A percentile compares a stretch with the other conserved stretches of the same genome.
Evolutionary conservation across 2,797 vertebrate species (phyloP).

Genomic region (Acestrorhynchus altus): DNA sequence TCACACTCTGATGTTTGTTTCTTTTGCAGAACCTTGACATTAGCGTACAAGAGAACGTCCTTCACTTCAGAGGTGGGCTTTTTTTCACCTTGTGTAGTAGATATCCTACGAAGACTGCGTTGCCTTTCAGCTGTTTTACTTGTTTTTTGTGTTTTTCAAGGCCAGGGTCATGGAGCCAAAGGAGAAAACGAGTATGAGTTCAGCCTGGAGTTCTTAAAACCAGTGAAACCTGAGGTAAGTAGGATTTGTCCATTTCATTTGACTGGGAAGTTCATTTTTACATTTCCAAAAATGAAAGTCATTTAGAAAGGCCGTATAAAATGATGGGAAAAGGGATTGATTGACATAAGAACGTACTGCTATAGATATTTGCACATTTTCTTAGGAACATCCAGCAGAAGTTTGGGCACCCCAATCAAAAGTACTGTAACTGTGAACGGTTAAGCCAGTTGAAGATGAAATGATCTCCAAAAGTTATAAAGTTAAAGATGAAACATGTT

Average conservation of each 20-base stretch:
- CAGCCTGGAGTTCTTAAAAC: slow-evolving; percentile 86
- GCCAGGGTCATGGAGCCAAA: slow-evolving; percentile 92
- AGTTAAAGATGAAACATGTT: too few relatives aligned
- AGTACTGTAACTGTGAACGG: too few relatives aligned
- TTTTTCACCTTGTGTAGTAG: slow-evolving; percentile 10
- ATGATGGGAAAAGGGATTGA: neutral
- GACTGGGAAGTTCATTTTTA: too few relatives aligned
- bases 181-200: slow-evolving; percentile 94
- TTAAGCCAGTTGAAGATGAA: too few relatives aligned
- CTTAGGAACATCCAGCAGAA: too few relatives aligned
- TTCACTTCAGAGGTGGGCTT: slow-evolving; percentile 87
- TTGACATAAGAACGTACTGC: neutral
- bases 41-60: slow-evolving; percentile 82
- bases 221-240: slow-evolving; percentile 89
- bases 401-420: too few relatives aligned
- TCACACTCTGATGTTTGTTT: neutral
- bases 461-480: too few relatives aligned
- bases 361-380: neutral
- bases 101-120: neutral
- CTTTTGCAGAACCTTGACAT: slow-evolving; percentile 85
- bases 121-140: slow-evolving; percentile 11
- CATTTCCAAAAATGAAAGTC: too few relatives aligned
- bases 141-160: slow-evolving; percentile 69
- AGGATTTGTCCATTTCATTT: too few relatives aligned
- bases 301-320: neutral